Evolutionary conservation across 2,113 vertebrate genomes (phyloP).

Genomic region (Laticauda laticaudata): DNA sequence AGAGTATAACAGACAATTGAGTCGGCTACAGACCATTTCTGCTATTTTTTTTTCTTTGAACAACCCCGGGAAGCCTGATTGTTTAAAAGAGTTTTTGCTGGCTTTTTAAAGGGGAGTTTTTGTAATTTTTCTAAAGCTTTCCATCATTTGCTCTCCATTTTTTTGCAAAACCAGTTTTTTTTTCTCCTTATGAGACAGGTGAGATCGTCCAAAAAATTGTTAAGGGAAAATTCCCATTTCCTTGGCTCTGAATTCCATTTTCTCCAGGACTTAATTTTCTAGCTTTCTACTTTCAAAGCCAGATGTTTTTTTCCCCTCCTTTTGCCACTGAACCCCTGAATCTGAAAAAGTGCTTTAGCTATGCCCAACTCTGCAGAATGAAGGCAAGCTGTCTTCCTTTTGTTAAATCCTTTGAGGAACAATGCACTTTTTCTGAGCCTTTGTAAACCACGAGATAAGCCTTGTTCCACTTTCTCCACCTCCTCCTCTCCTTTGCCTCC

Average conservation of each 20-base stretch:
- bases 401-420: background rate
- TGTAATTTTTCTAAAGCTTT: background rate
- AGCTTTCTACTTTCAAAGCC: background rate
- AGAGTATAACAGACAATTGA: too few species aligned
- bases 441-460: background rate
- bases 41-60: background rate
- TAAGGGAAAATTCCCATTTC: background rate
- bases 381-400: background rate
- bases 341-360: background rate
- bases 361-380: background rate
- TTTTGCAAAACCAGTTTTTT: background rate
- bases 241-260: background rate
- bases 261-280: background rate
- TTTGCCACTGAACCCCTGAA: background rate
- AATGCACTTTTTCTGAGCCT: background rate
- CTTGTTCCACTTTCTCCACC: background rate
- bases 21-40: background rate
- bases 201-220: accelerated
- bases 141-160: accelerated
- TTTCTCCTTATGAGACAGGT: too few species aligned
- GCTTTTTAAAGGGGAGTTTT: background rate
- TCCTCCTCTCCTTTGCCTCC: background rate
- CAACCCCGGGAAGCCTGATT: background rate
- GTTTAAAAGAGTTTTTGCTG: background rate
- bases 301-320: background rate